Percentiles rank a stretch among this genome's conserved stretches.
phyloP scores from a whole-genome alignment of 2,797 vertebrate genomes.

The Ataeniobius toweri region DNA sequence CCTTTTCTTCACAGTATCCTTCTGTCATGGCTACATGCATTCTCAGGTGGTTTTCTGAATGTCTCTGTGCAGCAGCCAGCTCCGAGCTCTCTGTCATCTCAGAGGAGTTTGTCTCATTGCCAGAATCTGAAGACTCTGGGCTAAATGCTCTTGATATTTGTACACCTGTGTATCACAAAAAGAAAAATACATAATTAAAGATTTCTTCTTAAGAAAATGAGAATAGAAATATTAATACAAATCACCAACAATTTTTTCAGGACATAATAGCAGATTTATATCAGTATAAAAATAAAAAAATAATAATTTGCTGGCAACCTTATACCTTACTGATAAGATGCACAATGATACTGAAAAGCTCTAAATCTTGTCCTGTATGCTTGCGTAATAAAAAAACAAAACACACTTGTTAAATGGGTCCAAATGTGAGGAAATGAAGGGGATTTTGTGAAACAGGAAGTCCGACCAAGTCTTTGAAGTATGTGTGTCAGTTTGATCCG shows the following conservation, averaged over 20 bases:
- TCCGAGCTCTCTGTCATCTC: slow-evolving; percentile 99
- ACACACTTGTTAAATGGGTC: background rate
- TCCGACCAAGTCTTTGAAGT: background rate
- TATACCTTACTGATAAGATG: background rate
- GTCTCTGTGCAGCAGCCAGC: slow-evolving; percentile 92
- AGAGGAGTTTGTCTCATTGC: slow-evolving; percentile 99
- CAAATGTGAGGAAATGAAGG: too few species aligned
- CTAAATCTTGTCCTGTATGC: background rate
- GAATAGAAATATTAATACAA: slow-evolving; percentile 8
- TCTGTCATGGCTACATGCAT: slow-evolving; percentile 89
- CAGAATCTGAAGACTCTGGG: slow-evolving; percentile 98
- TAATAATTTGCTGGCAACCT: background rate
- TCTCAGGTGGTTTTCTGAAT: slow-evolving; percentile 89
- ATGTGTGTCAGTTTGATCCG: background rate
- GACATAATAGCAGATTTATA: slow-evolving; percentile 2
- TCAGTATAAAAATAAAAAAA: slow-evolving; percentile 1
- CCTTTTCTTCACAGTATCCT: slow-evolving; percentile 92
- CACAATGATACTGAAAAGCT: background rate
- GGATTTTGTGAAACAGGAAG: background rate
- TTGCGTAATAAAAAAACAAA: background rate
- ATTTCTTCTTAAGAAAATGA: slow-evolving; percentile 69
- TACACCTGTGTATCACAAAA: slow-evolving; percentile 87
- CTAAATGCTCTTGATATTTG: slow-evolving; percentile 98
- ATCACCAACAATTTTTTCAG: background rate
- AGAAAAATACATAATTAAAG: slow-evolving; percentile 83